Evolutionary conservation across 2,797 vertebrate genomes (phyloP), one percentile per base, ranked within the genome.

Genomic region (Gallinago stenura): DNA sequence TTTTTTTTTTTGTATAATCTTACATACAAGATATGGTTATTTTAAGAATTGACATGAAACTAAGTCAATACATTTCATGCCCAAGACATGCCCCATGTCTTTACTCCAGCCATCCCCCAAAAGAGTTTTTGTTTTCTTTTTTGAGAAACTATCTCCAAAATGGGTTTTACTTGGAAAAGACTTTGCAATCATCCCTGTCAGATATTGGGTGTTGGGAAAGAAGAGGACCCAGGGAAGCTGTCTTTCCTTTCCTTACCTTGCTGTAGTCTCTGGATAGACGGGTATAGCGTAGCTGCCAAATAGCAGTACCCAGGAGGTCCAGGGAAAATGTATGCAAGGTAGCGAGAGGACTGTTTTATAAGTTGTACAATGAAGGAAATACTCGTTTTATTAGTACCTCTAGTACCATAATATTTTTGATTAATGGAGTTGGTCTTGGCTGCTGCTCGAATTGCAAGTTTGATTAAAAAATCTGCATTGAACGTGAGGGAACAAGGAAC

Each of bases 1-100:
- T 53, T 53, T 65, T 57, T 65, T 16, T 35, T 6, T 56, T 25
- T 21, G 1, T 51, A 1, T 9, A 16, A 9, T 45, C 33, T 87
- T 50, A 15, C 9, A 1, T 10, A 2, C 0, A 26, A 31, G 10
- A 1, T 31, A 3, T 19, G 45, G 7, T 35, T 18, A 1, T 56
- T 64, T 45, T 57, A 54, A 54, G 46, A 33, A 10, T 15, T 15
- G 10, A 10, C n/a, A 2, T 39, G 28, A n/a, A 69, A n/a, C 17
- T 8, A 4, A 35, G 10, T 82, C 25, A 28, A 3, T 48, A 4
- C 11, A 5, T 46, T 57, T n/a, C 18, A 7, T 56, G 25, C 24
- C 21, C 43, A 19, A 4, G 70, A 26, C 28, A 37, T 37, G 37
- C 37, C 37, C 41, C 10, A 54, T 2, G 1, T 46, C 35, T 75